Evolutionary conservation across 37 sponge, comb jelly and placozoan genomes (phyloP).

Genomic region (Agelas oroides): DNA sequence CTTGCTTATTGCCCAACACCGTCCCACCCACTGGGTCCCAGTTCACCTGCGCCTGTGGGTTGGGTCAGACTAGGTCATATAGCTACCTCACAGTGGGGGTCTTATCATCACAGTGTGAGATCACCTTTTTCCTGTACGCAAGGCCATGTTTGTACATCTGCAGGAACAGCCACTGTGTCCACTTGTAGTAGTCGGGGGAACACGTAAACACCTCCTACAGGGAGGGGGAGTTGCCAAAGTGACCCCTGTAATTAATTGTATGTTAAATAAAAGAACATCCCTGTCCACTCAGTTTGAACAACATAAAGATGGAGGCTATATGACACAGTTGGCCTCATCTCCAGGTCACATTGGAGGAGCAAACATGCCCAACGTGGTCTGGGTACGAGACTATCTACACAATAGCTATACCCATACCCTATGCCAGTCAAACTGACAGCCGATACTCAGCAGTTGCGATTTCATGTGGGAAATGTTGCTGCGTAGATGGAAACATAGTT

Average conservation of each 20-base stretch:
- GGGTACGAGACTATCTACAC: too few relatives aligned
- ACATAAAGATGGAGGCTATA: too few relatives aligned
- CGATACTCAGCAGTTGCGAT: constrained; percentile 65
- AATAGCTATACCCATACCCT: too few relatives aligned
- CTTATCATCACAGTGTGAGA: neutral
- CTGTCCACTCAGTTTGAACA: too few relatives aligned
- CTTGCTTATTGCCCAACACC: constrained; percentile 92
- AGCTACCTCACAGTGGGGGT: neutral
- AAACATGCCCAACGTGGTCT: too few relatives aligned
- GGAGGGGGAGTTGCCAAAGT: neutral
- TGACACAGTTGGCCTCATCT: too few relatives aligned
- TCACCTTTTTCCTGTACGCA: constrained; percentile 79
- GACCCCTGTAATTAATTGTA: neutral
- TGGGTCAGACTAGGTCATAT: neutral
- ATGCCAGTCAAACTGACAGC: constrained; percentile 89
- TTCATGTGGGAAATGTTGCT: constrained; percentile 83
- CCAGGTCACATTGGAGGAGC: too few relatives aligned
- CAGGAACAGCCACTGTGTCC: constrained; percentile 94
- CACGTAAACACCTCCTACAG: constrained; percentile 82
- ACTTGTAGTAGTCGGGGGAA: constrained; percentile 83
- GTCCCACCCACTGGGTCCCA: constrained; percentile 95
- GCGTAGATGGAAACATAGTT: neutral
- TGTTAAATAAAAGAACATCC: too few relatives aligned
- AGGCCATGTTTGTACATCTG: constrained; percentile 79
- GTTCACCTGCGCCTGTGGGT: constrained; percentile 75